Evolutionary conservation across 2,113 vertebrate genomes (phyloP), one percentile per base, ranked within the genome.

Genomic region (Dasyprocta punctata): DNA sequence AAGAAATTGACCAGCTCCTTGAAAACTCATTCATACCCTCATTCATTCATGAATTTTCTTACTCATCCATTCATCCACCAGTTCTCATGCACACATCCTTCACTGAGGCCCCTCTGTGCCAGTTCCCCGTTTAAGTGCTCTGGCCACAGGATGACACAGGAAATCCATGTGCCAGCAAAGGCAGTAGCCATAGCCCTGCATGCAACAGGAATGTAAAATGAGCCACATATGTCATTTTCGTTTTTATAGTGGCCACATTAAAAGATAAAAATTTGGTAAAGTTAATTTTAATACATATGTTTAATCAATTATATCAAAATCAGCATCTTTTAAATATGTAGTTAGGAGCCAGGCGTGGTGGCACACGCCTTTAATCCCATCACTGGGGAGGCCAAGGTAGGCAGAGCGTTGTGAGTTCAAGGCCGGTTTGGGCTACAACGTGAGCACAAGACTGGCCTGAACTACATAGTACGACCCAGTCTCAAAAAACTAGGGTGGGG

Each of bases 1-100:
- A 97, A 89, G 41, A 92, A 95, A 77, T 8, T 44, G 38, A 80
- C 63, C 84, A n/a, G n/a, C n/a, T n/a, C n/a, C n/a, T 67, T 85
- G 54, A 86, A 92, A 52, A 89, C 36, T 38, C 52, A 58, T 56
- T 36, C 41, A 61, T 38, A 58, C 60, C 52, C 33, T 60, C 41
- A 28, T 58, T 65, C 77, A 30, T 89, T 30, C 58, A 44, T 85
- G 20, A 30, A 49, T 30, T 49, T 77, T 28, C 75, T 77, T 47
- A 16, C 4, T 33, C 12, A 30, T 77, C 38, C 71, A 44, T 2
- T 97, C 33, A 13, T 16, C 30, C 19, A 28, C 24, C 58, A 44
- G 28, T 41, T 65, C 28, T 33, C 30, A 41, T 24, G 11, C 26
- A 26, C 77, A 47, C 61, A 2, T 44, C 78, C n/a, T 10, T 67